These are phyloP conservation scores for Eulemur rufifrons DNA, from an alignment of 2,113 vertebrate species.

Conservation along the genomic window DNA sequence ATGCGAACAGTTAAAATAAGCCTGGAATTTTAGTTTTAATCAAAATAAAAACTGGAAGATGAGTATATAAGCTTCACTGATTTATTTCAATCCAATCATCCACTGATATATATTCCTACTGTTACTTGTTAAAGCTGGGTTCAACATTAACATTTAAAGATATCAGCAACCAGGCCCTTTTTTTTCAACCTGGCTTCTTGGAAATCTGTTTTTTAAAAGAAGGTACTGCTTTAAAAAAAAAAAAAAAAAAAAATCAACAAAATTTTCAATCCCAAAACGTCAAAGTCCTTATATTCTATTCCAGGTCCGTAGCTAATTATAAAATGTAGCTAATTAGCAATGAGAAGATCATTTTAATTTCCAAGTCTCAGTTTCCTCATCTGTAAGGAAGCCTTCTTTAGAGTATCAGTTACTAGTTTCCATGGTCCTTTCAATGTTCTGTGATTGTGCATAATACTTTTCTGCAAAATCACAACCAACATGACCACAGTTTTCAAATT, in stretches of 20 bases:
- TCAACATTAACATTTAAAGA: constrained; percentile 37
- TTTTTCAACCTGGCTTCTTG: background rate
- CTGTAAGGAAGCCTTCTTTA: background rate
- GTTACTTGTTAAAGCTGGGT: background rate
- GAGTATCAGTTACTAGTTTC: background rate
- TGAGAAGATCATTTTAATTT: background rate
- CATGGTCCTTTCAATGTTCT: background rate
- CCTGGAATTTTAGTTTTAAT: background rate
- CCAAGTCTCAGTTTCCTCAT: background rate
- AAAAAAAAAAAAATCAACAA: background rate
- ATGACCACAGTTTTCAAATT: background rate
- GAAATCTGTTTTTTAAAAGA: background rate
- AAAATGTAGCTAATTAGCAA: background rate
- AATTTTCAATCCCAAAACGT: background rate
- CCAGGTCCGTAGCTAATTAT: background rate
- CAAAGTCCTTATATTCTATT: constrained; percentile 16
- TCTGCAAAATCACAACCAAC: background rate
- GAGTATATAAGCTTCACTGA: background rate
- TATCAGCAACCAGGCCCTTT: background rate
- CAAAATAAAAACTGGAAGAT: constrained; percentile 7
- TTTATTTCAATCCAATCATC: background rate
- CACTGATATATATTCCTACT: background rate
- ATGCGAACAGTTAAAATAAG: background rate
- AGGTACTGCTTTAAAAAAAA: background rate
- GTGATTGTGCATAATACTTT: background rate